These are phyloP conservation scores for Argopecten irradians DNA, from an alignment of 1,140 invertebrate species.

Conservation along the genomic window DNA sequence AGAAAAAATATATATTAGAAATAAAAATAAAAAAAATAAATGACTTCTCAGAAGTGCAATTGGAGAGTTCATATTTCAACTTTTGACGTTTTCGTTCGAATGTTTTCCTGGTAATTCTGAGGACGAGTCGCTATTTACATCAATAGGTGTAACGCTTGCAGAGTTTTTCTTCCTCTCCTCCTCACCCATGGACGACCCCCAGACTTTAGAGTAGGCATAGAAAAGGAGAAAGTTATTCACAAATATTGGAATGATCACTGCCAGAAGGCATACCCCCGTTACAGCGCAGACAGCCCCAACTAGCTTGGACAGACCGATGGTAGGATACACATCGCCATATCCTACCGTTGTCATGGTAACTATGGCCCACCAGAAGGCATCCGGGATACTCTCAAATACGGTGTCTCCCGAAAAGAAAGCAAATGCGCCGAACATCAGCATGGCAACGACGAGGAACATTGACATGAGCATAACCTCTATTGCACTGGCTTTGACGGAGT, in stretches of 20 bases:
- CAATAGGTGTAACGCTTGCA: neutral
- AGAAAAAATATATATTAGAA: too few species aligned
- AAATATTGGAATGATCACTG: constrained; percentile 93
- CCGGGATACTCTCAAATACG: constrained; percentile 82
- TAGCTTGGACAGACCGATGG: constrained; percentile 65
- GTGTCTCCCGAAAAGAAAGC: constrained; percentile 77
- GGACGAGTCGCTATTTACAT: neutral
- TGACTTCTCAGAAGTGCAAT: too few species aligned
- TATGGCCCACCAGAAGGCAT: constrained; percentile 97
- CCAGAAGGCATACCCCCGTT: constrained; percentile 91
- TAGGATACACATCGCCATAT: constrained; percentile 82
- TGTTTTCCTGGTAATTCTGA: neutral
- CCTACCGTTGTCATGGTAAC: constrained; percentile 99
- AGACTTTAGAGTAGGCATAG: constrained; percentile 57
- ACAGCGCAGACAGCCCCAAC: constrained; percentile 90
- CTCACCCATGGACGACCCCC: constrained; percentile 25
- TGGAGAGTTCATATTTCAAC: too few species aligned
- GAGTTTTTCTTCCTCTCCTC: neutral
- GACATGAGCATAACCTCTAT: constrained; percentile 98
- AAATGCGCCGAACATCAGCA: constrained; percentile 97
- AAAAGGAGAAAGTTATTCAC: constrained; percentile 87
- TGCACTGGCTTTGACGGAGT: constrained; percentile 97
- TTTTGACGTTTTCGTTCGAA: too few species aligned
- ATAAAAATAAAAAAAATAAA: too few species aligned
- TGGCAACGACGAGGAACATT: constrained; percentile 98